Evolutionary conservation across 2,797 vertebrate genomes (phyloP).

Genomic region (Geotrypetes seraphini): DNA sequence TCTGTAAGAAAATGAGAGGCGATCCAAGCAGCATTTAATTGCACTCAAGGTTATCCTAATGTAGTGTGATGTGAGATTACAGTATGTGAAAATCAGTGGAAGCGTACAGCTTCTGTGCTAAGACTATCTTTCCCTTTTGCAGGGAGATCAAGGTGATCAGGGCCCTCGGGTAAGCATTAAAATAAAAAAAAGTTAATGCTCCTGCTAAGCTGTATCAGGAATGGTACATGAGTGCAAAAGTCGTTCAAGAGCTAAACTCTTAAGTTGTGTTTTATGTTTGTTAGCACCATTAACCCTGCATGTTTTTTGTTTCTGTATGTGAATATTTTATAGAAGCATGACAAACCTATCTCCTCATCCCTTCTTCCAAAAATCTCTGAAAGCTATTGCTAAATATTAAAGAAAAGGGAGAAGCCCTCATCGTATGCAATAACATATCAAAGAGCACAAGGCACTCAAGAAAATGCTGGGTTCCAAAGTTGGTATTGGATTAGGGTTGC

Average conservation of each 20-base stretch:
- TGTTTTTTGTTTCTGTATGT: no score
- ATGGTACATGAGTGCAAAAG: constrained; percentile 28
- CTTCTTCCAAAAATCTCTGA: no score
- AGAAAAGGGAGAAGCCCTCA: no score
- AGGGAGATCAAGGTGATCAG: constrained; percentile 99
- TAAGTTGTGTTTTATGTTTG: constrained; percentile 38
- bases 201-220: constrained; percentile 37
- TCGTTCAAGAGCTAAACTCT: constrained; percentile 31
- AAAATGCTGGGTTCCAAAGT: no score
- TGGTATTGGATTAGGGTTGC: no score
- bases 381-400: no score
- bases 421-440: no score
- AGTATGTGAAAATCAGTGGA: constrained; percentile 33
- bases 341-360: no score
- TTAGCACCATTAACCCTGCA: constrained; percentile 43
- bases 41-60: constrained; percentile 31
- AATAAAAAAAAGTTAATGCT: no score
- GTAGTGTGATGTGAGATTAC: constrained; percentile 12
- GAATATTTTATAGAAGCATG: no score
- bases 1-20: constrained; percentile 9
- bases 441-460: no score
- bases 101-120: constrained; percentile 43
- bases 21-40: constrained; percentile 29
- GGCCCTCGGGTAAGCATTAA: constrained; percentile 92
- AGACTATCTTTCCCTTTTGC: constrained; percentile 57